Evolutionary conservation across 2,797 vertebrate species (phyloP).

Genomic region (Rhincodon typus): DNA sequence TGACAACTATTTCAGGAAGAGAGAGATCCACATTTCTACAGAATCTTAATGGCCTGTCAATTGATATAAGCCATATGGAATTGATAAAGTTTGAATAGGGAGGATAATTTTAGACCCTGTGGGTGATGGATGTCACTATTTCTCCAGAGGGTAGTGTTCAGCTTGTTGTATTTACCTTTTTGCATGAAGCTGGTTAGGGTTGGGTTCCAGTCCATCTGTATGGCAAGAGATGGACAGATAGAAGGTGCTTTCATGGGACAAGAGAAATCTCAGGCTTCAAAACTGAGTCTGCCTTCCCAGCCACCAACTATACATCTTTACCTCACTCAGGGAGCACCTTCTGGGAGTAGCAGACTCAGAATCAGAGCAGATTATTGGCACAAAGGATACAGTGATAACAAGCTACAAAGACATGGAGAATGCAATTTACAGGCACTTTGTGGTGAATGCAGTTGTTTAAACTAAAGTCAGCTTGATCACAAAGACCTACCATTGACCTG

Average conservation of each 20-base stretch:
- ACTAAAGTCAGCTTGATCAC: neutral
- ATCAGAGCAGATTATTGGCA: neutral
- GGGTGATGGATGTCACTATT: neutral
- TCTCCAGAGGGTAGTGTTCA: neutral
- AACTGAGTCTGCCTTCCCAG: neutral
- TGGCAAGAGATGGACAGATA: neutral
- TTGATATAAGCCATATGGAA: neutral
- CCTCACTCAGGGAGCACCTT: neutral
- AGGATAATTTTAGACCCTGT: neutral
- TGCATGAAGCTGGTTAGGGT: no score
- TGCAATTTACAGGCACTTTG: neutral
- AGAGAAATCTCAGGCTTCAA: neutral
- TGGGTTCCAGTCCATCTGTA: neutral
- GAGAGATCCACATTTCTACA: neutral
- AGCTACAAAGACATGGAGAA: neutral
- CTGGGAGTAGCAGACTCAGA: neutral
- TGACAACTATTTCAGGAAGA: neutral
- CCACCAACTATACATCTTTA: neutral
- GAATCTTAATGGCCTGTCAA: neutral
- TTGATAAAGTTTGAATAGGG: neutral
- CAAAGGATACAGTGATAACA: neutral
- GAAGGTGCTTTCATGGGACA: neutral
- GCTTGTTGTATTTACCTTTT: neutral
- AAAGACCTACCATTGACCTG: neutral
- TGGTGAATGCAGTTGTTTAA: neutral